phyloP scores from a whole-genome alignment of 2,113 vertebrate species.

The Macroglossus sobrinus region DNA sequence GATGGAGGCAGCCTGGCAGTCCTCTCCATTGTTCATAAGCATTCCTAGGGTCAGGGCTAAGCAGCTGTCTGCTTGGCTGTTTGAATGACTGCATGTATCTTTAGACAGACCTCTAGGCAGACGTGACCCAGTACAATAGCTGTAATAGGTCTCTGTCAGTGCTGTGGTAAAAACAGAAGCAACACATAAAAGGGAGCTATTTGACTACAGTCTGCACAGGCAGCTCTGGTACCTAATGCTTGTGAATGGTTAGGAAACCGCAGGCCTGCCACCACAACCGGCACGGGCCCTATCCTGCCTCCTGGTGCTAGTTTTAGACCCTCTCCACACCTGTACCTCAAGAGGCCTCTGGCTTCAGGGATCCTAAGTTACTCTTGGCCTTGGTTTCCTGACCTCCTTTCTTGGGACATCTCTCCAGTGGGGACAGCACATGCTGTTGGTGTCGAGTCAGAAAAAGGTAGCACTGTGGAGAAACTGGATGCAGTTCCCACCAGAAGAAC shows the following conservation, averaged over 20 bases:
- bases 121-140: accelerated
- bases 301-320: accelerated
- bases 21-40: no score
- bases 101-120: no score
- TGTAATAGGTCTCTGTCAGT: background rate
- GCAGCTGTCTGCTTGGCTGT: background rate
- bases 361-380: background rate
- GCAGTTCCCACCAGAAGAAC: background rate
- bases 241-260: background rate
- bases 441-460: accelerated
- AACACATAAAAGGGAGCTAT: no score
- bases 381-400: background rate
- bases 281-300: background rate
- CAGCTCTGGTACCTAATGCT: background rate
- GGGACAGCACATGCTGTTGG: no score
- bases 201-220: background rate
- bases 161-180: background rate
- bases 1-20: background rate
- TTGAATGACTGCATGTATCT: background rate
- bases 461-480: accelerated
- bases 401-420: background rate
- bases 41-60: background rate
- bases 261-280: background rate
- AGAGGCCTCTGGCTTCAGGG: background rate
- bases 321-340: background rate